Conservation (phyloP, 2,797 vertebrate species). For the Buceros bicornis region DNA sequence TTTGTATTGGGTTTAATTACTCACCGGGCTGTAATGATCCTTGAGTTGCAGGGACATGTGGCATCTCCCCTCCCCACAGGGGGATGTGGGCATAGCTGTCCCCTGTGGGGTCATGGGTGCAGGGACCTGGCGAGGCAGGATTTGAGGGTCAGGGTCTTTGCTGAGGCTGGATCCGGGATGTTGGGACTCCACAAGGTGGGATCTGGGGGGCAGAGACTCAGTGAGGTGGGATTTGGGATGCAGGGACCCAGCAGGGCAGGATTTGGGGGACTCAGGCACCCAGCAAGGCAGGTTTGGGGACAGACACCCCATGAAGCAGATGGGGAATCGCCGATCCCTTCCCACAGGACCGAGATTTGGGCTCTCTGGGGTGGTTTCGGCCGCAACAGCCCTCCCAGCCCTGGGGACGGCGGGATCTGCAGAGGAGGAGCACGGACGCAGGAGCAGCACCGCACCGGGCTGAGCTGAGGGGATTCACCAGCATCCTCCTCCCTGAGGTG, state of each 20-base stretch:
- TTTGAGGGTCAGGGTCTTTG: rapidly evolving
- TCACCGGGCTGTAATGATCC: rapidly evolving
- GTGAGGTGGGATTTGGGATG: neutral
- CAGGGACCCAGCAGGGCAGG: neutral
- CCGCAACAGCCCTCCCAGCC: neutral
- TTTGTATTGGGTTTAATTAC: neutral
- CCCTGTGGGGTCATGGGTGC: neutral
- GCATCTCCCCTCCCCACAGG: neutral
- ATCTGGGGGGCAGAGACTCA: neutral
- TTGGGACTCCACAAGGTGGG: neutral
- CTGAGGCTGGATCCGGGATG: neutral
- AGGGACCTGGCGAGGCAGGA: neutral
- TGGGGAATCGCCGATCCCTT: rapidly evolving
- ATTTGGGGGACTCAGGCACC: neutral
- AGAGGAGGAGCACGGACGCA: neutral
- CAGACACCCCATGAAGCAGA: neutral
- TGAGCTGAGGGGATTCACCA: neutral
- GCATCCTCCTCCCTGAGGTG: neutral
- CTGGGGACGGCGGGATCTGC: neutral
- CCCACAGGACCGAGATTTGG: neutral
- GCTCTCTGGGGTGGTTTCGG: rapidly evolving
- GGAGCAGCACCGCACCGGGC: rapidly evolving
- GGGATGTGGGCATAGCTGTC: neutral
- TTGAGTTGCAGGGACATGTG: rapidly evolving
- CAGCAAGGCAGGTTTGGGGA: neutral